Conservation (phyloP, 2,888 invertebrate species). For the Dyspetes luteomarginatus region DNA sequence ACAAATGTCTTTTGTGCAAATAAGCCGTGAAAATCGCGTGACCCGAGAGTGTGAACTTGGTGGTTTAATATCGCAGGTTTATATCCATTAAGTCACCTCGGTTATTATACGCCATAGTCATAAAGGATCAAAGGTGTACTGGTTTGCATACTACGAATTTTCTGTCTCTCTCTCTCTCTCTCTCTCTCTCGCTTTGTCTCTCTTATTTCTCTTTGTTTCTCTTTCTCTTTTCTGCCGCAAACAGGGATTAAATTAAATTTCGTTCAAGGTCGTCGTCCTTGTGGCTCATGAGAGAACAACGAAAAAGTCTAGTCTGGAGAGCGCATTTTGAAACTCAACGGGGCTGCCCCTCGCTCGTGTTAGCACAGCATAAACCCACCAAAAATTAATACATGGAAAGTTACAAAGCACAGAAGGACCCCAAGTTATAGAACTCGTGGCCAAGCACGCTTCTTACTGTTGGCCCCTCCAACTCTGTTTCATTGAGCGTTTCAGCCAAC, state of each 20-base stretch:
- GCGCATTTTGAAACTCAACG: constrained; percentile 17
- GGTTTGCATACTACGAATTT: background rate
- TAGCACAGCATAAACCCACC: constrained; percentile 31
- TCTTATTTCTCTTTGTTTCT: background rate
- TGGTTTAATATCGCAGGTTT: constrained; percentile 1
- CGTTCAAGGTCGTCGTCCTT: constrained; percentile 53
- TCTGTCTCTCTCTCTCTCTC: background rate
- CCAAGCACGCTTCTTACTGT: constrained; percentile 49
- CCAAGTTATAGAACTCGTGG: constrained; percentile 4
- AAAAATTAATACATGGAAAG: background rate
- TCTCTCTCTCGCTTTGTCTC: background rate
- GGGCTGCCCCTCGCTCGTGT: constrained; percentile 36
- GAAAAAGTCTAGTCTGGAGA: too few relatives aligned
- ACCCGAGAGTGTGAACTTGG: constrained; percentile 23
- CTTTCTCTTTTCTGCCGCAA: background rate
- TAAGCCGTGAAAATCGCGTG: constrained; percentile 41
- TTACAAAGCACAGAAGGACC: background rate
- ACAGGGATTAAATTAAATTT: constrained; percentile 44
- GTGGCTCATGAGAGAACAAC: constrained; percentile 15
- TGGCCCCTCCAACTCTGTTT: constrained; percentile 73
- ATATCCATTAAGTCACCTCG: background rate
- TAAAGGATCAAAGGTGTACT: background rate
- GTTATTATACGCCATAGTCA: constrained; percentile 6
- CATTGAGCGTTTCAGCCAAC: constrained; percentile 75
- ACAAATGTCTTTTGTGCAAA: constrained; percentile 19